Percentiles rank a stretch among this genome's conserved stretches.
Conservation (phyloP, 2,888 invertebrate genomes). For the Rhamphomyia laevipes region DNA sequence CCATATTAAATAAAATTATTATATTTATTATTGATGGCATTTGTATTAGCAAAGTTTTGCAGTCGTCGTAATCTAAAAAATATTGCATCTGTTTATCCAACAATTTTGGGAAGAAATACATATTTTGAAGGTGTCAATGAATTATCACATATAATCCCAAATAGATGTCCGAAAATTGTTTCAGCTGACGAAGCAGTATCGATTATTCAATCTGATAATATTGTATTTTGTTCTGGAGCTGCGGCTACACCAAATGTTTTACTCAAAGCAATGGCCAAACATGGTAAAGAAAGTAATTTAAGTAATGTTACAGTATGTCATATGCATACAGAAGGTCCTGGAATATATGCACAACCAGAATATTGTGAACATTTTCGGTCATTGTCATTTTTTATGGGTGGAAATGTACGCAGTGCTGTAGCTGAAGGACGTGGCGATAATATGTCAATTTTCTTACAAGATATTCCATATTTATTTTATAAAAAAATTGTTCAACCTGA, state of each 20-base stretch:
- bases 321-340: slow-evolving; percentile 72
- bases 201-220: slow-evolving; percentile 68
- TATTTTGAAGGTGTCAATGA: slow-evolving; percentile 38
- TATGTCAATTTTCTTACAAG: slow-evolving; percentile 84
- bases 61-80: too few relatives aligned
- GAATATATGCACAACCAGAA: slow-evolving; percentile 29
- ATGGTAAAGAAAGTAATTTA: slow-evolving; percentile 60
- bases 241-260: slow-evolving; percentile 80
- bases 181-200: slow-evolving; percentile 67
- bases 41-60: too few relatives aligned
- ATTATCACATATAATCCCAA: slow-evolving; percentile 64
- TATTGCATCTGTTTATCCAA: too few relatives aligned
- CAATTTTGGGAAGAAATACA: too few relatives aligned
- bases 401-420: slow-evolving; percentile 82
- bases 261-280: slow-evolving; percentile 69
- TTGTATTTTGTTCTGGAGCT: slow-evolving; percentile 80
- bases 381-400: slow-evolving; percentile 83
- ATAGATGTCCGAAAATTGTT: slow-evolving; percentile 58
- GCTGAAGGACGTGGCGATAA: slow-evolving; percentile 80
- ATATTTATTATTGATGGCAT: too few relatives aligned
- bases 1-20: too few relatives aligned
- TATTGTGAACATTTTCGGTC: slow-evolving; percentile 56
- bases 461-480: slow-evolving; percentile 83
- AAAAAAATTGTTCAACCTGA: slow-evolving; percentile 75
- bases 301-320: slow-evolving; percentile 73